Evolutionary conservation across 2,113 vertebrate species (phyloP), one percentile per base, ranked within the genome.

Genomic region (Corythornis vintsioides): DNA sequence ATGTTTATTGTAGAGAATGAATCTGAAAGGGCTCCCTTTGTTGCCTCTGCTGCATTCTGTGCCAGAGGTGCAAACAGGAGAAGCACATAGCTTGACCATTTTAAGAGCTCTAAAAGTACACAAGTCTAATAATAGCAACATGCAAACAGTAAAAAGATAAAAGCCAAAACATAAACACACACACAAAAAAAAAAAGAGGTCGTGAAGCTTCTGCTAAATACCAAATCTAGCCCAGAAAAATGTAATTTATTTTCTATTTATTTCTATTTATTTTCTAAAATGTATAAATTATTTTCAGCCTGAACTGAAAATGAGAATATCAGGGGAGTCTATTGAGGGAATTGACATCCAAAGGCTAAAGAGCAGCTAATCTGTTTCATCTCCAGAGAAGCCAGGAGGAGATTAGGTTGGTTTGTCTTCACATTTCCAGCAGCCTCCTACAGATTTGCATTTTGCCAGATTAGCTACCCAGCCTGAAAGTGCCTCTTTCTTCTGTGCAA

Each of bases 361-460:
- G 3, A 78, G 86, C 31, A 60, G 77, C 28, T 89, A 15, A 87
- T 91, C 71, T 74, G 47, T 43, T 91, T 60, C 53, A 72, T 86
- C 70, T 93, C 70, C 60, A 63, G 70, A 92, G 72, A 73, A 86
- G 52, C n/a, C 45, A 47, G 42, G 22, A 86, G 9, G 33, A 92
- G 42, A 93, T 87, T 64, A 64, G 60, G 42, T 10, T 77, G 64
- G 11, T 56, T 89, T 88, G 63, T 53, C 76, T 76, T 82, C 56
- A 28, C 33, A 67, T 87, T 89, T 92, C 78, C 66, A 91, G 53
- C 67, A 80, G 60, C 48, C 82, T 93, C 75, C 82, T 67, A 77
- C 43, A 67, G 38, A 93, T 89, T 21, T 80, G 72, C 72, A 60
- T 91, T 94, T 89, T 86, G 60, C 38, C 82, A 91, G 57, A 83